Evolutionary conservation across 2,888 invertebrate species (phyloP), one percentile per base, ranked within the genome.

Genomic region (Hirtodrosophila trivittata): DNA sequence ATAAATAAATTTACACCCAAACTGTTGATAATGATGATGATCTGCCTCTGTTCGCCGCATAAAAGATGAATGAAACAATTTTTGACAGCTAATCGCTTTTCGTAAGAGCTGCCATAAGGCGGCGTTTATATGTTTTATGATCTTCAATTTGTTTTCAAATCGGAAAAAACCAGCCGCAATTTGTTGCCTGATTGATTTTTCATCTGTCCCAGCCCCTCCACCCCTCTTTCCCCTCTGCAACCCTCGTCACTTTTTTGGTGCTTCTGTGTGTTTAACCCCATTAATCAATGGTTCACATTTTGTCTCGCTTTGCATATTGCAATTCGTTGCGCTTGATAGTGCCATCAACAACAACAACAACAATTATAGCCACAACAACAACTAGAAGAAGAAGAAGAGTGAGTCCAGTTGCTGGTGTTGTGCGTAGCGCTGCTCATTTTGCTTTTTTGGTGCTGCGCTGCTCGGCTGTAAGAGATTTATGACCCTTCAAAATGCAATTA

Each of bases 401-500:
- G 25, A n/a, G 2, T 33, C 18, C 57, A 43, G 42, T 60, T 50
- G 56, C 47, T 56, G 56, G 41, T 56, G 56, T 12, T 10, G 25
- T 55, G 47, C 54, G 64, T 52, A 28, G 52, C 47, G 42, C 55
- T 56, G 68, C 59, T 43, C 50, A 41, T 68, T 66, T 62, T 66
- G 26, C n/a, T 46, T 46, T 35, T 42, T 54, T 57, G 46, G 47
- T 21, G 54, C 30, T 74, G 71, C 39, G 52, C 59, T 60, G 50
- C 64, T 68, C 62, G 55, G 56, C 75, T 77, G 83, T 70, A 66
- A 58, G 66, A 77, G 78, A 88, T 88, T 88, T 87, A 89, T 89
- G 77, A 75, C 81, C 80, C 80, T 87, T 88, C 82, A 85, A 80
- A 88, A 87, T 75, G 78, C 86, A 81, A 87, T 89, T 88, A 86